A percentile compares a stretch with the other conserved stretches of the same genome.
phyloP scores from a whole-genome alignment of 2,113 vertebrate species.

The Struthio camelus region DNA sequence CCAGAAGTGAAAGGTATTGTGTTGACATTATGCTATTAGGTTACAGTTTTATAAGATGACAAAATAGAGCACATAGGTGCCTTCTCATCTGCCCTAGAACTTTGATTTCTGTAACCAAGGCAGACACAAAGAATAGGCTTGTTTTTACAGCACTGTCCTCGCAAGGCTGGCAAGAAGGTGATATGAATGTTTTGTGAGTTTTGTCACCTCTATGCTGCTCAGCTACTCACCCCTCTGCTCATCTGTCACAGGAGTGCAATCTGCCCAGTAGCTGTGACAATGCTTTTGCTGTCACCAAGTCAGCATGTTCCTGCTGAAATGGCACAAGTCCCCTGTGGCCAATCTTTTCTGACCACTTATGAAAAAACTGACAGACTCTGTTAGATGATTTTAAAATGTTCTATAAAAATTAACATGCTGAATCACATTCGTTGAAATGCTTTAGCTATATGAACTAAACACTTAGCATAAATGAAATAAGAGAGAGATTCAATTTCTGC shows the following conservation, averaged over 20 bases:
- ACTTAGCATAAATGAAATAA: neutral
- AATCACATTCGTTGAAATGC: neutral
- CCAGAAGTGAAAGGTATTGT: constrained; percentile 84
- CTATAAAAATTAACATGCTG: neutral
- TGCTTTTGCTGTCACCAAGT: neutral
- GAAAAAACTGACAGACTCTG: neutral
- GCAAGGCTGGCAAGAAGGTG: neutral
- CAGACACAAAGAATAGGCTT: neutral
- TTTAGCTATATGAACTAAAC: neutral
- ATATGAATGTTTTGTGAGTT: neutral
- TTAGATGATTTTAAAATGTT: neutral
- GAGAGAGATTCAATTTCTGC: neutral
- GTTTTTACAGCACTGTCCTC: neutral
- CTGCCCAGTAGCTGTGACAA: neutral
- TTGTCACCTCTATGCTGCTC: neutral
- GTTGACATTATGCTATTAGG: neutral
- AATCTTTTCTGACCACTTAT: neutral
- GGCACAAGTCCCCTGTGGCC: neutral
- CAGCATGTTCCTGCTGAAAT: neutral
- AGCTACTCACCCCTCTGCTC: neutral
- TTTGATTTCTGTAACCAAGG: neutral
- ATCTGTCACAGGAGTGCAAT: neutral
- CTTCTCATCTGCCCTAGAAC: neutral
- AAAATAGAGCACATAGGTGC: neutral
- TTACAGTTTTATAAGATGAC: neutral